Base-by-base conservation (phyloP, 2,888 invertebrate species). In the Cyclophora albipunctata region DNA sequence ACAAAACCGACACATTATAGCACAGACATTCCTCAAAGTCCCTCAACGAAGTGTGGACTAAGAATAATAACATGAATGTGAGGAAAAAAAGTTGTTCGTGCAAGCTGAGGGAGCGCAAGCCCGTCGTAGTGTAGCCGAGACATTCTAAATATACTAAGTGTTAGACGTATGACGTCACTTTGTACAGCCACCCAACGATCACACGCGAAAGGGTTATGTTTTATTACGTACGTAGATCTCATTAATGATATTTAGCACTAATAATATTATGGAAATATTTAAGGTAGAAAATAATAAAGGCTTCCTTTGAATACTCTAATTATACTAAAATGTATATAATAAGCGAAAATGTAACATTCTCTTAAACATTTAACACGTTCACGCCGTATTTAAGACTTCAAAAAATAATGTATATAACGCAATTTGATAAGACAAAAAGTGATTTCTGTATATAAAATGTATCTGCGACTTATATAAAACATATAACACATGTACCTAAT, bases 51-150 rank as follows among this genome's bases (percentile, higher is more conserved):
- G 76, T 76, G 48, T 70, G 66, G 55, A 64, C 59, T 42, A 71
- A 62, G 48, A 75, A 71, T 49, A 78, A 73, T 62, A 78, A 73
- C 52, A 71, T 57, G 54, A 69, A 72, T 63, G 69, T 75, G 20
- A 80, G 68, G 58, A 81, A 81, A 60, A 84, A 85, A 62, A 82
- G 81, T 62, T 87, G 87, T 60, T 87, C 87, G 35, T 87, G 87
- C 66, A 85, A 76, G 66, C 60, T 80, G 47, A 80, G 78, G 48
- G 83, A 78, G 57, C 62, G 87, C n/a, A 80, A 77, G 62, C 87
- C 87, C 0, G 76, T 88, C 34, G 61, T 87, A 51, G 87, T 85
- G 34, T 85, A 37, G 49, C n/a, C 20, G 7, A 44, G 46, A 34
- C 40, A 52, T 55, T 45, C 41, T 40, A 49, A 47, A 34, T 49